phyloP scores from a whole-genome alignment of 2,113 vertebrate genomes.

The Poeciliopsis prolifica region DNA sequence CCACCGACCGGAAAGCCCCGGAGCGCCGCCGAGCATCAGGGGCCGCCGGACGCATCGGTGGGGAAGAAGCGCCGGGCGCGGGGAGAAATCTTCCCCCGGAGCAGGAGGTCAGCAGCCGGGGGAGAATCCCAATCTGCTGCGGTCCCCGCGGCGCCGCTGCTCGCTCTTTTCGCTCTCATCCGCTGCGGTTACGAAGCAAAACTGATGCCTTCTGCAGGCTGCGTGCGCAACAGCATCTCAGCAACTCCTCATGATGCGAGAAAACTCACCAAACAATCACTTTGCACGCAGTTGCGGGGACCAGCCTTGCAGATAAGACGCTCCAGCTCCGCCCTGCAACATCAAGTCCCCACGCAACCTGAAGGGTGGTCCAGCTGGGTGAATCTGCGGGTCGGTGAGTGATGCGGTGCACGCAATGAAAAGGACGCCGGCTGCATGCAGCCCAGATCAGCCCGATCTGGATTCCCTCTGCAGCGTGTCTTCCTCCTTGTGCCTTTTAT shows the following conservation, averaged over 20 bases:
- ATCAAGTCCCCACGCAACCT: slow-evolving; percentile 22
- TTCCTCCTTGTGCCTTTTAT: slow-evolving; percentile 1
- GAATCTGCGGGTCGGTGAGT: slow-evolving; percentile 13
- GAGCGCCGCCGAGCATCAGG: slow-evolving; percentile 86
- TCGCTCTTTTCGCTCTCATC: slow-evolving; percentile 36
- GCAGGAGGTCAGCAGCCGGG: slow-evolving; percentile 49
- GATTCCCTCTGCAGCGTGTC: slow-evolving; percentile 45
- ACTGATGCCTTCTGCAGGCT: slow-evolving; percentile 8
- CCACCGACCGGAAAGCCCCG: slow-evolving; percentile 78
- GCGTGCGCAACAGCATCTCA: slow-evolving; percentile 37
- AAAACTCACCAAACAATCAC: neutral
- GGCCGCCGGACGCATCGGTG: slow-evolving; percentile 69
- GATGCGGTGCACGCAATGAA: slow-evolving; percentile 18
- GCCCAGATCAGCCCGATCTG: slow-evolving; percentile 23
- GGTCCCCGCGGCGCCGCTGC: neutral
- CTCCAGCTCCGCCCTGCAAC: slow-evolving; percentile 59
- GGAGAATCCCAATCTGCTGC: slow-evolving; percentile 47
- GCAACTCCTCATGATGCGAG: slow-evolving; percentile 1
- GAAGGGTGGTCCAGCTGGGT: slow-evolving; percentile 27
- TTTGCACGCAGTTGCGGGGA: neutral
- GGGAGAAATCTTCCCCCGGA: slow-evolving; percentile 34
- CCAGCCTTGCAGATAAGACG: neutral
- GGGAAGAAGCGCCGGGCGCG: slow-evolving; percentile 23
- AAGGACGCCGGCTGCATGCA: slow-evolving; percentile 33
- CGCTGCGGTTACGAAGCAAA: slow-evolving; percentile 29